phyloP scores from a whole-genome alignment of 1,140 invertebrate species.

The Ylistrum balloti region DNA sequence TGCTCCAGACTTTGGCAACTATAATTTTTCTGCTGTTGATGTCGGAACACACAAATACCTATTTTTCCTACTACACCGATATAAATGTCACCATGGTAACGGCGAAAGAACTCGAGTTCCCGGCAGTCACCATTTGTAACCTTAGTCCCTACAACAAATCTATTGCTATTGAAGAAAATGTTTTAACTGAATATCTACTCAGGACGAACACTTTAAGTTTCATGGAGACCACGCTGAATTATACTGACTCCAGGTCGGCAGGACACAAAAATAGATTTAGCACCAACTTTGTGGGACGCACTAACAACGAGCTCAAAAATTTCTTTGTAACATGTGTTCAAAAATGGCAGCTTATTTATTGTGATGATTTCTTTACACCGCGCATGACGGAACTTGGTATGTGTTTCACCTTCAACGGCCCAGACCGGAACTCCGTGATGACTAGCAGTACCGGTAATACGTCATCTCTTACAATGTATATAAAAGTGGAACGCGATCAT shows the following conservation, averaged over 20 bases:
- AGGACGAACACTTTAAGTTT: background rate
- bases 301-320: constrained; percentile 1
- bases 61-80: background rate
- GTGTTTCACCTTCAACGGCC: background rate
- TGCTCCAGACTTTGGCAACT: background rate
- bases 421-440: constrained; percentile 12
- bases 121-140: constrained; percentile 11
- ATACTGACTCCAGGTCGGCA: background rate
- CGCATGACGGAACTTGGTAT: constrained; percentile 13
- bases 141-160: constrained; percentile 38
- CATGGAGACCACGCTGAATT: background rate
- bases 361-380: constrained; percentile 37
- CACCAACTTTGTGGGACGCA: constrained; percentile 20
- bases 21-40: background rate
- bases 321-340: constrained; percentile 31
- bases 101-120: constrained; percentile 4
- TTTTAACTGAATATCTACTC: background rate
- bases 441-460: constrained; percentile 6
- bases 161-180: background rate
- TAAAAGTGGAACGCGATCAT: background rate
- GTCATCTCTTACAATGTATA: constrained; percentile 6
- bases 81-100: constrained; percentile 16
- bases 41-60: background rate
- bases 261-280: background rate
- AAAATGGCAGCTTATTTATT: constrained; percentile 23